Evolutionary conservation across 2,888 invertebrate species (phyloP).

Genomic region (Idaea dimidiata): DNA sequence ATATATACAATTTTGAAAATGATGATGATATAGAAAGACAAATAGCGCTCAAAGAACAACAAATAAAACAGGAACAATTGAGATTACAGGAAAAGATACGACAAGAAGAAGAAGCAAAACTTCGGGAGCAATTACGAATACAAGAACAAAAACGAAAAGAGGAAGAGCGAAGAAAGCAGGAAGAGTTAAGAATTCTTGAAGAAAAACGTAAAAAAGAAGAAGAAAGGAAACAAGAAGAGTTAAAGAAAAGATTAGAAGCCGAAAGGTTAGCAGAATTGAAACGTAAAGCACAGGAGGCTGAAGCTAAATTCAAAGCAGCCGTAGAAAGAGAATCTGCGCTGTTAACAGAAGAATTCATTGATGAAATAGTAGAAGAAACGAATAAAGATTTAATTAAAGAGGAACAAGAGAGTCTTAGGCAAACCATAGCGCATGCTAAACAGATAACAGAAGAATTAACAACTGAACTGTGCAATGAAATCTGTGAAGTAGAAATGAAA

Average conservation of each 20-base stretch:
- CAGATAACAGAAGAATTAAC: constrained; percentile 52
- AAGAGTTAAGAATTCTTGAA: constrained; percentile 35
- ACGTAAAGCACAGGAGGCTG: constrained; percentile 56
- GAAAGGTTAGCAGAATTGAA: constrained; percentile 56
- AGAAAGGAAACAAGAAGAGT: constrained; percentile 50
- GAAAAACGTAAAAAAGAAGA: constrained; percentile 57
- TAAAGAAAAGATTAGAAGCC: constrained; percentile 57
- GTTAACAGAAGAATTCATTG: constrained; percentile 52
- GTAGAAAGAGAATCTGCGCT: constrained; percentile 60
- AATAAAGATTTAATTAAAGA: constrained; percentile 47
- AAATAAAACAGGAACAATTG: constrained; percentile 44
- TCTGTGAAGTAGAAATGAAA: constrained; percentile 58
- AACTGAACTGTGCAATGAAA: constrained; percentile 53
- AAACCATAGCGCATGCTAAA: constrained; percentile 48
- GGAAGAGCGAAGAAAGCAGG: constrained; percentile 36
- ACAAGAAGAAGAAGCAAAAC: constrained; percentile 36
- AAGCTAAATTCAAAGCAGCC: constrained; percentile 52
- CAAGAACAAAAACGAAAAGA: constrained; percentile 38
- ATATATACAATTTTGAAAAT: constrained; percentile 58
- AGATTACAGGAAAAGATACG: constrained; percentile 35
- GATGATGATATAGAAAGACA: constrained; percentile 37
- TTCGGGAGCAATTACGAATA: constrained; percentile 34
- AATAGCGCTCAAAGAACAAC: constrained; percentile 38
- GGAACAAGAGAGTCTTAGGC: constrained; percentile 52
- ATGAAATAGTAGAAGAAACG: constrained; percentile 54